Conservation (phyloP, 2,888 invertebrate genomes). For the Apocheima hispidaria region DNA sequence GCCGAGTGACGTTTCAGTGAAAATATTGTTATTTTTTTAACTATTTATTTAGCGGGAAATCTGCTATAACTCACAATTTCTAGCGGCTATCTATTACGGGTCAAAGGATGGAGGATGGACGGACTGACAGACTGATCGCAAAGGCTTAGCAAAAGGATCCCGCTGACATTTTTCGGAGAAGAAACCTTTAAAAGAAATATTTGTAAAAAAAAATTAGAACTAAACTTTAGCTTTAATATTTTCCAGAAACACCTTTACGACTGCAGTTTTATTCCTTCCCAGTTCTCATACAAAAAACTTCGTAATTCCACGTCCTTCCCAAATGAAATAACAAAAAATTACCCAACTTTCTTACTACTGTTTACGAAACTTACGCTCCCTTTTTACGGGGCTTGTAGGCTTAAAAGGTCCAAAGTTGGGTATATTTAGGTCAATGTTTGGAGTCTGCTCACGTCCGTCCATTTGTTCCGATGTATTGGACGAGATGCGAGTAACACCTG, state of each 20-base stretch:
- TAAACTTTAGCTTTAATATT: neutral
- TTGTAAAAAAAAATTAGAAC: no score
- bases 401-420: constrained; percentile 9
- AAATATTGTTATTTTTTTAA: no score
- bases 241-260: constrained; percentile 10
- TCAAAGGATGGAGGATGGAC: no score
- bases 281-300: constrained; percentile 15
- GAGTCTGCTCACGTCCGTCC: constrained; percentile 74
- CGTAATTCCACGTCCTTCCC: constrained; percentile 25
- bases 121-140: no score
- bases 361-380: constrained; percentile 31
- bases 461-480: constrained; percentile 80
- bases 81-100: no score
- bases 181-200: no score
- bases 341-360: constrained; percentile 29
- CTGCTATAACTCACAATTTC: no score
- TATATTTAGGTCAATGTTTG: constrained; percentile 63
- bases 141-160: no score
- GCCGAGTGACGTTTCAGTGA: no score
- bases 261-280: constrained; percentile 15
- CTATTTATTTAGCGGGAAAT: no score
- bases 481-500: constrained; percentile 72
- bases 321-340: constrained; percentile 38
- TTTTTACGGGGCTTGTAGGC: constrained; percentile 21
- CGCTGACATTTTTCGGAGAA: no score